These are phyloP conservation scores for Notarius lentiginosus DNA, from an alignment of 2,113 vertebrate genomes.

Conservation along the genomic window DNA sequence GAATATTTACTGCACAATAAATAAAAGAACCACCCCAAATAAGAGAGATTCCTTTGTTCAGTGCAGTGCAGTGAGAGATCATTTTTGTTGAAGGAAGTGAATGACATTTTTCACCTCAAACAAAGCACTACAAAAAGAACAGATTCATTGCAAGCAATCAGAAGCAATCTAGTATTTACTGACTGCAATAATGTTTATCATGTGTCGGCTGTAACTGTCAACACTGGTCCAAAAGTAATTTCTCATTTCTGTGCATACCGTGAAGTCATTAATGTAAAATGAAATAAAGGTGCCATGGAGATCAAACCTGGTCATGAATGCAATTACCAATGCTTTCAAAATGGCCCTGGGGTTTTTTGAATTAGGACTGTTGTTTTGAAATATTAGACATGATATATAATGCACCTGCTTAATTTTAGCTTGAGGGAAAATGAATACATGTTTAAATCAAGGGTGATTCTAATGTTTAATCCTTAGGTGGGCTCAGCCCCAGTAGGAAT, in stretches of 20 bases:
- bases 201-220: conserved; percentile 30
- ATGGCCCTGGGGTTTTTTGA: conserved; percentile 7
- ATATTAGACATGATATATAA: conserved; percentile 23
- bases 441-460: neutral
- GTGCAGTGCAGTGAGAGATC: neutral
- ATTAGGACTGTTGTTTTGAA: conserved; percentile 27
- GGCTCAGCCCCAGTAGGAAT: neutral
- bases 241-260: conserved; percentile 36
- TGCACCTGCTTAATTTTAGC: neutral
- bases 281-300: conserved; percentile 61
- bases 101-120: neutral
- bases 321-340: conserved; percentile 59
- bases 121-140: conserved; percentile 24
- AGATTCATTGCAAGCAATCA: conserved; percentile 12
- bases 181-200: conserved; percentile 20
- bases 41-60: neutral
- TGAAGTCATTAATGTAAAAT: conserved; percentile 61
- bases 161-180: conserved; percentile 28
- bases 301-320: conserved; percentile 66
- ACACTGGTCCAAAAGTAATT: conserved; percentile 11
- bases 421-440: neutral
- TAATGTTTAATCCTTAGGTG: neutral
- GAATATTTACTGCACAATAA: neutral
- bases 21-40: neutral
- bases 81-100: neutral